phyloP scores from a whole-genome alignment of 2,888 invertebrate species.

The Gisinianus flammeolus region DNA sequence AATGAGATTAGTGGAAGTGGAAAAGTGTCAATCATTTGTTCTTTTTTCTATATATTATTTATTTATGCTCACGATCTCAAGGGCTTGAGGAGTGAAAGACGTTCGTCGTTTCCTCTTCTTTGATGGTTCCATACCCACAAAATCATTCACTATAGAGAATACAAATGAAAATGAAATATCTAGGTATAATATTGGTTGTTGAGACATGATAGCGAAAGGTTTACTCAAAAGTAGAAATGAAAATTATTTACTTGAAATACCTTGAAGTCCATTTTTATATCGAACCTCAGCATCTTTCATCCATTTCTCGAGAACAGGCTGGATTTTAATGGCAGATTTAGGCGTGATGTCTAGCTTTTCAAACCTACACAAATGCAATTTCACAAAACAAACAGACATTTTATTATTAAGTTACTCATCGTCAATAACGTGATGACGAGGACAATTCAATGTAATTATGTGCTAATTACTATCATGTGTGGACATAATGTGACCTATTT shows the following conservation, averaged over 20 bases:
- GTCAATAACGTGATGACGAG: background rate
- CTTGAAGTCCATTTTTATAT: constrained; percentile 88
- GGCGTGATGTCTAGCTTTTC: constrained; percentile 99
- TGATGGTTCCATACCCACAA: constrained; percentile 74
- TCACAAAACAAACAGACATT: constrained; percentile 7
- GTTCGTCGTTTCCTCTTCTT: constrained; percentile 96
- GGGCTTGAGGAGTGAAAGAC: constrained; percentile 94
- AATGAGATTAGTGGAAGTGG: too few relatives aligned
- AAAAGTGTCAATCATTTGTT: too few relatives aligned
- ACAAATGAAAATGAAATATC: too few relatives aligned
- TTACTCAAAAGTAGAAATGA: too few relatives aligned
- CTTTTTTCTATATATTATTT: too few relatives aligned
- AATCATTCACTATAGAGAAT: too few relatives aligned
- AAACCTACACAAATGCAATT: constrained; percentile 73
- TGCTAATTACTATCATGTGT: too few relatives aligned
- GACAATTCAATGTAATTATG: background rate
- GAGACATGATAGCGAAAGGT: too few relatives aligned
- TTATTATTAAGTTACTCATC: background rate
- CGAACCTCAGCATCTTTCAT: constrained; percentile 99
- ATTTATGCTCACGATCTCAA: too few relatives aligned
- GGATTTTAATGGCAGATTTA: constrained; percentile 99
- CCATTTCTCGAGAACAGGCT: constrained; percentile 97
- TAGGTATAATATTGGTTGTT: too few relatives aligned
- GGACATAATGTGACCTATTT: too few relatives aligned
- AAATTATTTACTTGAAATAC: too few relatives aligned